These are phyloP conservation scores for Plecturocebus donacophilus DNA, from an alignment of 2,113 vertebrate genomes.

Conservation along the genomic window DNA sequence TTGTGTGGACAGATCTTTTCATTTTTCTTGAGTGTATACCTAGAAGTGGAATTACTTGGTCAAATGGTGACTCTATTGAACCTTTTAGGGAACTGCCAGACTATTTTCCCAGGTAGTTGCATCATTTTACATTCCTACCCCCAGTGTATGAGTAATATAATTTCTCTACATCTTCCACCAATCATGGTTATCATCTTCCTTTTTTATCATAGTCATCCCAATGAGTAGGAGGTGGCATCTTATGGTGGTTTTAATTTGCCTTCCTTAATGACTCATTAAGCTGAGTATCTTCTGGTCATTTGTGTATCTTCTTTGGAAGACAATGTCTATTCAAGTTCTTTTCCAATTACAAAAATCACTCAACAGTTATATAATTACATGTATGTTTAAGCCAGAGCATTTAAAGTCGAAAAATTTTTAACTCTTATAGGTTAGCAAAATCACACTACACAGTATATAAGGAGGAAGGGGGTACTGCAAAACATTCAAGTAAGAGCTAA, in stretches of 20 bases:
- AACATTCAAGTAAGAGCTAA: slow-evolving; percentile 86
- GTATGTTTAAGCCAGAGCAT: slow-evolving; percentile 88
- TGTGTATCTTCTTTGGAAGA: background rate
- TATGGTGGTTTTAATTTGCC: background rate
- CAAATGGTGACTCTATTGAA: background rate
- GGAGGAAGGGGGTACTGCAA: slow-evolving; percentile 82
- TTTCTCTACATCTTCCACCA: background rate
- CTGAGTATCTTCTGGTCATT: background rate
- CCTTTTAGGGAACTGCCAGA: background rate
- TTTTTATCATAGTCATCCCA: background rate
- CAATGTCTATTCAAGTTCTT: background rate
- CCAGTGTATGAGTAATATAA: background rate
- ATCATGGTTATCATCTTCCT: background rate
- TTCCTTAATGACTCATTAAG: background rate
- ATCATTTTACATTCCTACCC: background rate
- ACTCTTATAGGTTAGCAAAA: slow-evolving; percentile 94
- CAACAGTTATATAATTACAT: slow-evolving; percentile 97
- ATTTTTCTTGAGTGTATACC: background rate
- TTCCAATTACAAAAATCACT: slow-evolving; percentile 73
- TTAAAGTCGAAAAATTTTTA: slow-evolving; percentile 90
- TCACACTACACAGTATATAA: slow-evolving; percentile 95
- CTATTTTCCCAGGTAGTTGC: background rate
- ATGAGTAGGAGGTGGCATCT: background rate
- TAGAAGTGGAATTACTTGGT: background rate
- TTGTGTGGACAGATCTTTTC: background rate